Evolutionary conservation across 2,113 vertebrate species (phyloP).

Genomic region (Boleophthalmus pectinirostris): DNA sequence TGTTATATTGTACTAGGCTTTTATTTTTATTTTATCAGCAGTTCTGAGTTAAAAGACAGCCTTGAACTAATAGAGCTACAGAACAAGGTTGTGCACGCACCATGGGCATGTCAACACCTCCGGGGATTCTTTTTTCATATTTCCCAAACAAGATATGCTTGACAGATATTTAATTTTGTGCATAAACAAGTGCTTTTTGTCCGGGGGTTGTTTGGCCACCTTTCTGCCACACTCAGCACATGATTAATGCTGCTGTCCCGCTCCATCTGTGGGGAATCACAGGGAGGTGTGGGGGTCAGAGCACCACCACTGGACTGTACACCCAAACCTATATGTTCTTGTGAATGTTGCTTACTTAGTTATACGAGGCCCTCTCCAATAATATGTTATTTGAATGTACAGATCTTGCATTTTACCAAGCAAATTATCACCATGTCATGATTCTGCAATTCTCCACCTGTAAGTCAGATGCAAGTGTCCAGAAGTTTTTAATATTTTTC

Average conservation of each 20-base stretch:
- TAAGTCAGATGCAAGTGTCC: no score
- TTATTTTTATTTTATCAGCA: conserved; percentile 15
- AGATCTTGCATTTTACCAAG: not conserved
- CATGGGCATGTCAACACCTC: conserved; percentile 33
- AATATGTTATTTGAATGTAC: not conserved
- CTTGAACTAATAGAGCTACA: conserved; percentile 8
- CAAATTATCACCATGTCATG: no score
- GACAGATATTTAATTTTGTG: conserved; percentile 65
- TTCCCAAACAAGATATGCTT: conserved; percentile 66
- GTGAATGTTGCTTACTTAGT: not conserved
- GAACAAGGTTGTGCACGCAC: conserved; percentile 48
- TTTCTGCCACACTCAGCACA: conserved; percentile 33
- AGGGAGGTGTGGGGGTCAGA: conserved; percentile 30
- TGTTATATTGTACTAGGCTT: conserved; percentile 9
- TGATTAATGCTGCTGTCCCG: conserved; percentile 64
- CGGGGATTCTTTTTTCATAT: conserved; percentile 50
- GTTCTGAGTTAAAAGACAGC: conserved; percentile 6
- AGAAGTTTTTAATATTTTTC: no score
- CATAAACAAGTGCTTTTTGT: conserved; percentile 64
- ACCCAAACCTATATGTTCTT: not conserved
- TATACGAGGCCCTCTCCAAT: not conserved
- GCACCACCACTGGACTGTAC: conserved; percentile 2
- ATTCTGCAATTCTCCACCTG: no score
- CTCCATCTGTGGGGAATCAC: conserved; percentile 61
- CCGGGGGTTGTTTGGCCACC: conserved; percentile 46